These are phyloP conservation scores for Serilophus lunatus DNA, from an alignment of 2,113 vertebrate species.

Conservation along the genomic window DNA sequence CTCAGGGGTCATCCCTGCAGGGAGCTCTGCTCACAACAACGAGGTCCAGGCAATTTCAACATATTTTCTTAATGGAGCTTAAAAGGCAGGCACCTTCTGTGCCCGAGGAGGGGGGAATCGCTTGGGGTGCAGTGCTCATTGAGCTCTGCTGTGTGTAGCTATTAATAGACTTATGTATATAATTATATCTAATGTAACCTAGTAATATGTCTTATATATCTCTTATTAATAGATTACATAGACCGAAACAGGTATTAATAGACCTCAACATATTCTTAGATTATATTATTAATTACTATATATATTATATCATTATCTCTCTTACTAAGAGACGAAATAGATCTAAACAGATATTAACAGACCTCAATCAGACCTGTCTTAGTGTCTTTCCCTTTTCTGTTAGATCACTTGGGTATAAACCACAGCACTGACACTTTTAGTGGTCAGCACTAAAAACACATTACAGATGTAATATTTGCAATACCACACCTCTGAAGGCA, in stretches of 20 bases:
- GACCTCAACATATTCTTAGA: not conserved
- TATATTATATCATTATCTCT: not conserved
- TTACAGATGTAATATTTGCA: not conserved
- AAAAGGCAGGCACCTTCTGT: not conserved
- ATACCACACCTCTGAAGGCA: not conserved
- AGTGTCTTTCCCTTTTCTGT: not conserved
- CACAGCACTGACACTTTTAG: not conserved
- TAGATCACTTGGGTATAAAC: not conserved
- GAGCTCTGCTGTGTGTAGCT: not conserved
- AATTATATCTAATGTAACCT: no score
- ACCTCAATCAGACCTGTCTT: not conserved
- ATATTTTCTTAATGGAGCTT: accelerated
- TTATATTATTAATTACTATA: not conserved
- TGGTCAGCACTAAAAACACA: not conserved
- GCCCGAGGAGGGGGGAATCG: not conserved
- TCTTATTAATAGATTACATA: not conserved
- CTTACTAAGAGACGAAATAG: not conserved
- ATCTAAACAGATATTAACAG: not conserved
- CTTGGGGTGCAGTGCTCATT: accelerated
- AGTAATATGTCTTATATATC: no score
- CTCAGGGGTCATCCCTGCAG: accelerated
- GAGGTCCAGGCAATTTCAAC: not conserved
- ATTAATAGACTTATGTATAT: not conserved
- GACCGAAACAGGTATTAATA: not conserved
- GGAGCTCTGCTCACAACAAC: not conserved